A percentile compares a stretch with the other conserved stretches of the same genome.
These are phyloP conservation scores for Eupithecia pulchellata DNA, from an alignment of 2,888 invertebrate species.

Conservation along the genomic window DNA sequence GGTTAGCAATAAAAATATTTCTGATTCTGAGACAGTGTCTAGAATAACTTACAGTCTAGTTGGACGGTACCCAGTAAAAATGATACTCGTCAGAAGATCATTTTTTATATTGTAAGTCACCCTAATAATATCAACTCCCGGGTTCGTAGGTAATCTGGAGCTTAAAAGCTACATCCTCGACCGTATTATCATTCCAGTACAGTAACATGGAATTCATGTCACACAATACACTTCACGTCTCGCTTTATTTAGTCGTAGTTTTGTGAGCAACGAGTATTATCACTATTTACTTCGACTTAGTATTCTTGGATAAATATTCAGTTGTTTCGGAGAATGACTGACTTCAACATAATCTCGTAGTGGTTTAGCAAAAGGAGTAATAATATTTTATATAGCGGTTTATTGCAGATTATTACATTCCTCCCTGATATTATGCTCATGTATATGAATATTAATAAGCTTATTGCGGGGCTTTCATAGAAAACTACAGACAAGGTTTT, in stretches of 20 bases:
- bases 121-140: not conserved
- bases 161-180: slow-evolving; percentile 23
- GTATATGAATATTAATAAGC: slow-evolving; percentile 59
- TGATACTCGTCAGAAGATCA: not conserved
- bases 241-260: slow-evolving; percentile 58
- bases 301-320: slow-evolving; percentile 61
- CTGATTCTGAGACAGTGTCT: no score
- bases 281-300: slow-evolving; percentile 64
- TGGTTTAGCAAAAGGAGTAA: slow-evolving; percentile 60
- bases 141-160: not conserved
- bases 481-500: not conserved
- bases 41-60: not conserved
- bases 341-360: slow-evolving; percentile 56
- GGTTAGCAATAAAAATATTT: no score
- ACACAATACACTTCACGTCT: slow-evolving; percentile 53
- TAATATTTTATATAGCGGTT: slow-evolving; percentile 54
- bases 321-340: slow-evolving; percentile 54
- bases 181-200: slow-evolving; percentile 52
- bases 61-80: not conserved
- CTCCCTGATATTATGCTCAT: slow-evolving; percentile 58
- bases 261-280: slow-evolving; percentile 63
- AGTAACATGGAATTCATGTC: slow-evolving; percentile 55
- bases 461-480: slow-evolving; percentile 23
- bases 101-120: not conserved
- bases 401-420: slow-evolving; percentile 59